These are phyloP conservation scores for Beroe forskalii DNA, from an alignment of 37 sponge, comb jelly and placozoan genomes.

Conservation along the genomic window DNA sequence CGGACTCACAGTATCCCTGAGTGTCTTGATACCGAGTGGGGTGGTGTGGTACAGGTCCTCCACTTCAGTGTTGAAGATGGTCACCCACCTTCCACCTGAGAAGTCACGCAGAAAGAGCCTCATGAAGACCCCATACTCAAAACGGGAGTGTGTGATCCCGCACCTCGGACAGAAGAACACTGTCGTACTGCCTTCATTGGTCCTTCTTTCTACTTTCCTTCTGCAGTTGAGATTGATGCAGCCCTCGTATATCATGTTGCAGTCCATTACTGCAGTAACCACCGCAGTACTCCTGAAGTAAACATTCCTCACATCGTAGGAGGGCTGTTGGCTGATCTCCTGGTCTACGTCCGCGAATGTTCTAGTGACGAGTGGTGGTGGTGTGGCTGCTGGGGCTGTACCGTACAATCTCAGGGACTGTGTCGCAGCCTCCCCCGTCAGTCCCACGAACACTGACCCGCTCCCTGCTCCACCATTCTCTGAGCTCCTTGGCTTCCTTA, in stretches of 20 bases:
- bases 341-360: neutral
- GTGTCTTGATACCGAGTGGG: neutral
- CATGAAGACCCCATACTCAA: neutral
- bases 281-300: neutral
- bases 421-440: neutral
- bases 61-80: neutral
- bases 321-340: neutral
- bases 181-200: too few species aligned
- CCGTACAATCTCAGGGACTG: neutral
- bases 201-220: neutral
- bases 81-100: constrained; percentile 8
- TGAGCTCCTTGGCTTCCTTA: neutral
- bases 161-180: constrained; percentile 2
- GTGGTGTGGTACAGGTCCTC: neutral
- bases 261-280: neutral
- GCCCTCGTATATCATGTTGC: neutral
- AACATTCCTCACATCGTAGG: neutral
- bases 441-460: neutral
- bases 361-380: neutral
- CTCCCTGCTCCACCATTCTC: neutral
- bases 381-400: neutral
- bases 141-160: neutral
- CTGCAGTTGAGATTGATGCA: neutral
- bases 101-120: neutral
- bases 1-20: neutral